Percentiles rank a stretch among this genome's conserved stretches.
Conservation (phyloP, 2,113 vertebrate species). For the Rhombomys opimus region DNA sequence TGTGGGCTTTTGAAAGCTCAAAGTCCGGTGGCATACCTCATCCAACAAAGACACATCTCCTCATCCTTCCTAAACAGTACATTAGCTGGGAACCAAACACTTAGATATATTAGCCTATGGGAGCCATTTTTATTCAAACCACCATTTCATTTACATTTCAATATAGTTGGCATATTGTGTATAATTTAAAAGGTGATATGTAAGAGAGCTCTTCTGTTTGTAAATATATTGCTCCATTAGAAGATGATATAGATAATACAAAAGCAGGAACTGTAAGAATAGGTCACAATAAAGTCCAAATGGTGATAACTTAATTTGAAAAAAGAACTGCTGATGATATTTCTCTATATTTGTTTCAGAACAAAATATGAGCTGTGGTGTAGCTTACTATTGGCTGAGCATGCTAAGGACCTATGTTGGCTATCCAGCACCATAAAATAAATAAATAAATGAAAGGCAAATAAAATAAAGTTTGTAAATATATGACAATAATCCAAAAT, state of each 20-base stretch:
- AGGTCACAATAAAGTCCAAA: not conserved
- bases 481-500: not conserved
- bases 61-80: not conserved
- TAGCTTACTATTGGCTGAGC: not conserved
- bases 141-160: not conserved
- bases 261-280: not conserved
- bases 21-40: not conserved
- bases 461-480: not conserved
- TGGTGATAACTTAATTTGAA: not conserved
- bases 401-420: not conserved
- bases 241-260: not conserved
- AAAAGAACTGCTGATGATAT: not conserved
- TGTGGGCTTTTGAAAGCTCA: not conserved
- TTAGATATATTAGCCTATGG: not conserved
- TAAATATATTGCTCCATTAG: not conserved
- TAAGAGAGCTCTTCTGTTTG: not conserved
- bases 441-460: not conserved
- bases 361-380: not conserved
- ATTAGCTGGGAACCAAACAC: not conserved
- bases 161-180: fast-evolving
- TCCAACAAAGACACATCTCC: not conserved
- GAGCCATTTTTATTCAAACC: not conserved
- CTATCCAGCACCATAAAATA: not conserved
- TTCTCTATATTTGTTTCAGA: not conserved
- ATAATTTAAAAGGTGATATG: not conserved